Evolutionary conservation across 2,113 vertebrate species (phyloP).

Genomic region (Antechinus flavipes): DNA sequence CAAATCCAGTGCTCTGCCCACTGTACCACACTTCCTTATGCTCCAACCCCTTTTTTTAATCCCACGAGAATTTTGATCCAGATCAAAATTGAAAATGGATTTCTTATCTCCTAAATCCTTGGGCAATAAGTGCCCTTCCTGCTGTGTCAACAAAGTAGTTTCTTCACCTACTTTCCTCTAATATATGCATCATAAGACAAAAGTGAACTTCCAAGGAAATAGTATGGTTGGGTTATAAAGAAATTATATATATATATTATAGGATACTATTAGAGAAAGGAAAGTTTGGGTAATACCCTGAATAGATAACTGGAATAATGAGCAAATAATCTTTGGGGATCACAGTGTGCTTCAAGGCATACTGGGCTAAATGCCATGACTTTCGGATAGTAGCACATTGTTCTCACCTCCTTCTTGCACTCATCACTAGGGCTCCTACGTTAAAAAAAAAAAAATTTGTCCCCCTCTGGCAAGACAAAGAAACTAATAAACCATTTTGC

Average conservation of each 20-base stretch:
- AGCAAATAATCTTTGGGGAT: background rate
- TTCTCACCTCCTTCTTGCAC: constrained; percentile 20
- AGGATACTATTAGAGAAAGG: background rate
- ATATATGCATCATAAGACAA: background rate
- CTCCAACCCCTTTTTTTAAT: background rate
- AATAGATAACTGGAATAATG: background rate
- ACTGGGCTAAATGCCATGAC: background rate
- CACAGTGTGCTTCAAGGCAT: background rate
- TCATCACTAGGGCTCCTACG: background rate
- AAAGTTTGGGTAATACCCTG: background rate
- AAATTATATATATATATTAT: too few species aligned
- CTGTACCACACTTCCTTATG: background rate
- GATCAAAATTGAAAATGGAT: background rate
- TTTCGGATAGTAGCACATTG: background rate
- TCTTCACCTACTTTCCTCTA: background rate
- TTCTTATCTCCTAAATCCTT: background rate
- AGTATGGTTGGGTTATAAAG: background rate
- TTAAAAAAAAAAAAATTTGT: background rate
- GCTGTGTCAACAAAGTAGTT: background rate
- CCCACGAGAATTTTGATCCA: background rate
- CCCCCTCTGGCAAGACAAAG: background rate
- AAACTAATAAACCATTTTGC: constrained; percentile 4
- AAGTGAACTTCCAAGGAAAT: background rate
- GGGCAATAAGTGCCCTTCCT: background rate
- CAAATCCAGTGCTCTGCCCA: background rate